Evolutionary conservation across 2,113 vertebrate species (phyloP).

Genomic region (Bolborhynchus lineola): DNA sequence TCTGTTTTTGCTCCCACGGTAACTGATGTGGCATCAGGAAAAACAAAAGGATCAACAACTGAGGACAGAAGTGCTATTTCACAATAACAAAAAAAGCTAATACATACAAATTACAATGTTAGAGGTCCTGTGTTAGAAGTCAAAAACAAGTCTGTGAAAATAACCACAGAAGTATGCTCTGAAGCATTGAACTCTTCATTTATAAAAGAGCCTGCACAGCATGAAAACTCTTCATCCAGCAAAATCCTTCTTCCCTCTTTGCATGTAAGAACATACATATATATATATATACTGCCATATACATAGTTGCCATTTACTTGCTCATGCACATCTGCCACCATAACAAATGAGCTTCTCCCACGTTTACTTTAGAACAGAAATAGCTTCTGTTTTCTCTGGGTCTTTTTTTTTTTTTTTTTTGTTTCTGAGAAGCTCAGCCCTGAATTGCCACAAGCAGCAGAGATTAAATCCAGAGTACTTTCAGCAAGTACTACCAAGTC

Average conservation of each 20-base stretch:
- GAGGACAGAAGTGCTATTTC: not conserved
- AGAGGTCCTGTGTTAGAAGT: not conserved
- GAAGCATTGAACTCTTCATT: not conserved
- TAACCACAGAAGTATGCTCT: not conserved
- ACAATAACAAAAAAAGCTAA: not conserved
- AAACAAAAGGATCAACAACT: constrained; percentile 35
- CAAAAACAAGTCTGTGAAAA: not conserved
- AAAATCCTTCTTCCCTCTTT: not conserved
- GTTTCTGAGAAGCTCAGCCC: not conserved
- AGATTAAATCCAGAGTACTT: not conserved
- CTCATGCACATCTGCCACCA: not conserved
- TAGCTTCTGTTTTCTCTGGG: not conserved
- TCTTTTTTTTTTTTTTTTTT: not conserved
- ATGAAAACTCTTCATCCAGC: not conserved
- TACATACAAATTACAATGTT: not conserved
- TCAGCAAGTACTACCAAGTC: not conserved
- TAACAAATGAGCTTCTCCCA: not conserved
- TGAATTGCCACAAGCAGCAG: not conserved
- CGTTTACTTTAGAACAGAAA: not conserved
- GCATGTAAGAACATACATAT: not conserved
- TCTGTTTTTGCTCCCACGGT: constrained; percentile 39
- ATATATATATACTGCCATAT: not conserved
- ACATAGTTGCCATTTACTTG: not conserved
- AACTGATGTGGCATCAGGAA: constrained; percentile 40
- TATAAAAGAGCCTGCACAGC: not conserved